Percentiles rank a stretch among this genome's conserved stretches.
Conservation (phyloP, 1,140 invertebrate genomes). For the Euglossa dilemma region DNA sequence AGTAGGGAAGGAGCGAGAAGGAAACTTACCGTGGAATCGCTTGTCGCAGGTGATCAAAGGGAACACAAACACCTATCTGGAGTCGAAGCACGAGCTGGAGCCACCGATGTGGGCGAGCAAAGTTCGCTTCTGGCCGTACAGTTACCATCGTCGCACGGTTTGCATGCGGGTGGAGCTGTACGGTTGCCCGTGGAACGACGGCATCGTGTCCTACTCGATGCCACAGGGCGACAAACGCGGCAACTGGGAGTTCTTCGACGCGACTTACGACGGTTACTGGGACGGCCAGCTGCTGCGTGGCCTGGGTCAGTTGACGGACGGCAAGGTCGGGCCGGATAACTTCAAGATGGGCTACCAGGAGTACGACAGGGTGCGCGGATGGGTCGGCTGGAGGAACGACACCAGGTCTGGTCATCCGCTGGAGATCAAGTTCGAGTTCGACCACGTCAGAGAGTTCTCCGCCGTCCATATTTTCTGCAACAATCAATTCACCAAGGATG, state of each 20-base stretch:
- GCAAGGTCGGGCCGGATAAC: slow-evolving; percentile 88
- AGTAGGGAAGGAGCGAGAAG: too few species aligned
- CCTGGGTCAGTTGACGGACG: slow-evolving; percentile 94
- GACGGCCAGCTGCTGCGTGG: slow-evolving; percentile 87
- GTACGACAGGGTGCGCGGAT: slow-evolving; percentile 87
- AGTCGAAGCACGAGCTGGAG: slow-evolving; percentile 89
- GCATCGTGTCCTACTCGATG: slow-evolving; percentile 81
- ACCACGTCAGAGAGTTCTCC: slow-evolving; percentile 93
- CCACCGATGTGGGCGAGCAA: slow-evolving; percentile 90
- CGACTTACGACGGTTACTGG: slow-evolving; percentile 95
- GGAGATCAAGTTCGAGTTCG: slow-evolving; percentile 94
- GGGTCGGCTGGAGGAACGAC: slow-evolving; percentile 97
- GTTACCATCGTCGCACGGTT: slow-evolving; percentile 90
- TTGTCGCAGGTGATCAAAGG: slow-evolving; percentile 88
- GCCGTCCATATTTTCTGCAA: slow-evolving; percentile 91
- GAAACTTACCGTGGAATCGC: too few species aligned
- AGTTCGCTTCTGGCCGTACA: slow-evolving; percentile 92
- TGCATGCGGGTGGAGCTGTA: slow-evolving; percentile 94
- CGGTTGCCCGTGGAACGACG: slow-evolving; percentile 88
- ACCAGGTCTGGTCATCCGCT: slow-evolving; percentile 85
- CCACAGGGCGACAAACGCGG: slow-evolving; percentile 90
- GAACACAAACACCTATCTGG: slow-evolving; percentile 92
- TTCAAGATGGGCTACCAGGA: slow-evolving; percentile 87
- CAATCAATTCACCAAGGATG: slow-evolving; percentile 91
- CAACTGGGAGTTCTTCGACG: slow-evolving; percentile 93